Evolutionary conservation across 2,113 vertebrate species (phyloP), one percentile per base, ranked within the genome.

Genomic region (Phycodurus eques): DNA sequence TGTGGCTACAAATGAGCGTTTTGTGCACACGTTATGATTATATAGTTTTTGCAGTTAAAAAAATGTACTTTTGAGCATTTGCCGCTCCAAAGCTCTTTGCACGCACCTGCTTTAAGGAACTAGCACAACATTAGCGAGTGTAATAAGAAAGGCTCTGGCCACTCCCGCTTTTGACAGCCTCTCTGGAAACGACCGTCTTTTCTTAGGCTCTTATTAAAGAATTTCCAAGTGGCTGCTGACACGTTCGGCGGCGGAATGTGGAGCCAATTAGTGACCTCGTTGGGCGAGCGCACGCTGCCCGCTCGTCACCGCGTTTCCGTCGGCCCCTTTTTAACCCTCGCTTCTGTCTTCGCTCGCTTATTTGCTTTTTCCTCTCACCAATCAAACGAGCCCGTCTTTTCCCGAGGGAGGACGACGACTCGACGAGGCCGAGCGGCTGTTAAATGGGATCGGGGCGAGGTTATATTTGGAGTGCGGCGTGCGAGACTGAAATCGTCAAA

Each of bases 221-320:
- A 17, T 61, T 61, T 35, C 59, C 35, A 61, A 61, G 15, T 17
- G 59, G 31, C 53, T 54, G 51, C 51, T 4, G 59, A 35, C 59
- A 5, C 1, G 2, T 17, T 60, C 27, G 14, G 31, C 57, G 31
- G 60, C 11, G 2, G 43, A 87, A 77, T 85, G 82, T 82, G 81
- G 76, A 79, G 83, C 87, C 88, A 88, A 90, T 92, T 88, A 91
- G 86, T 82, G 87, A 87, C 82, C 82, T 83, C 54, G 56, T 83
- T 86, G 80, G 33, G 68, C 61, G 72, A 83, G 83, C 68, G 80
- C 83, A 76, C 49, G 14, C 62, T 22, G 53, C 68, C 77, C 68
- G 62, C 54, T 51, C 71, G 19, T 43, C 39, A 43, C 42, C 19
- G 8, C 44, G 14, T 46, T 51, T 35, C 12, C 63, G 5, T 14